A percentile compares a stretch with the other conserved stretches of the same genome.
Conservation (phyloP, 2,797 vertebrate genomes). For the Cuniculus paca region DNA sequence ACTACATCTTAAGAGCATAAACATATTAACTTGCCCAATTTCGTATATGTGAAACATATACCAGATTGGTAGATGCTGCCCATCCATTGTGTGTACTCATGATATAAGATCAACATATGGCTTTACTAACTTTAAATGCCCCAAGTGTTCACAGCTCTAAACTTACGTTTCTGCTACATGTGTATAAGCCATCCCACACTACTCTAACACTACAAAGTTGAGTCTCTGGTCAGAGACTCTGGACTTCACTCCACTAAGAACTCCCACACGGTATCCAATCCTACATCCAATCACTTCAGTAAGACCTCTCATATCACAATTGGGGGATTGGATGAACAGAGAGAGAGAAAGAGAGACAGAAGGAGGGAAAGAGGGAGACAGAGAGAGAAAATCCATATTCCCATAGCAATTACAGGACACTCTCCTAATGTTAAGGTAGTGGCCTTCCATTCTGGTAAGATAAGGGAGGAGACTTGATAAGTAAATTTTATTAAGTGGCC, state of each 20-base stretch:
- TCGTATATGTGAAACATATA: not conserved
- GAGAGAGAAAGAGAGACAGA: too few species aligned
- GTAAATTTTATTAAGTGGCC: not conserved
- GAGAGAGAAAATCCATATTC: not conserved
- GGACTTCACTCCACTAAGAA: not conserved
- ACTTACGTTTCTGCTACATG: not conserved
- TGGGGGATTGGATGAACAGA: not conserved
- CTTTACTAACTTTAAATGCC: not conserved
- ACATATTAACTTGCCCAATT: conserved; percentile 31
- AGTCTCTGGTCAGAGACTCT: not conserved
- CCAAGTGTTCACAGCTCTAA: not conserved
- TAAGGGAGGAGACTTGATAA: not conserved
- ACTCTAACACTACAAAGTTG: not conserved
- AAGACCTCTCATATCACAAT: not conserved
- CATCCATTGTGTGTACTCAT: not conserved
- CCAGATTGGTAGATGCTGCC: not conserved
- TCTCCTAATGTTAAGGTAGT: not conserved
- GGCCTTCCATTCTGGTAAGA: not conserved
- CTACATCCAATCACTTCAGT: not conserved
- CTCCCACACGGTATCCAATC: not conserved
- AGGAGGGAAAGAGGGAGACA: not conserved
- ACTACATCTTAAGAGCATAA: not conserved
- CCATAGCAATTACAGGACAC: not conserved
- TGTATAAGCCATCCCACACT: not conserved
- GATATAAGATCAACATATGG: not conserved